Base-by-base conservation (phyloP, 2,888 invertebrate genomes). In the Mycalesis mineus region DNA sequence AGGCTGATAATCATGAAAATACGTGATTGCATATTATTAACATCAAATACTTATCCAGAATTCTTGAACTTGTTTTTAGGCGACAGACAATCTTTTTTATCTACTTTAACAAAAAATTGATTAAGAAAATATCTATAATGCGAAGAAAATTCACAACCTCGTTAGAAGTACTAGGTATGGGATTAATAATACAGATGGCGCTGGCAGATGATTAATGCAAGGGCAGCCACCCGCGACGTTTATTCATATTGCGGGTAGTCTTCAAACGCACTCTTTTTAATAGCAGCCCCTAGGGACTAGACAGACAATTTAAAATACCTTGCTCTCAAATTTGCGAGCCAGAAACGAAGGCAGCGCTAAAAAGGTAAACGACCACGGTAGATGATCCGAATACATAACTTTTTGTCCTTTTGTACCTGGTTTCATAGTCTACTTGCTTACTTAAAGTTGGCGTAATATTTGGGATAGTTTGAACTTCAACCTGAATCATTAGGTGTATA, bases 221-320 rank as follows among this genome's bases (percentile, higher is more conserved):
- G 58, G 65, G 69, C 70, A 70, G 65, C 72, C 69, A 70, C 63
- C 73, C 70, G 66, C 66, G 64, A 57, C 60, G 67, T 71, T 75
- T 73, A 75, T 75, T 74, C 73, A 75, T 75, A 73, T 72, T 73
- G 69, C 65, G 55, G 64, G 58, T 59, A 65, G 68, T 69, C 70
- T 71, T 67, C 67, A 65, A 68, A 72, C 72, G 72, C 75, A 76
- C 76, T 76, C 76, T 72, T 68, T 68, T 71, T 77, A 74, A 77
- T 75, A 69, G 73, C 67, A 57, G 65, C 64, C 71, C 68, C 67
- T 60, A 61, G 70, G 67, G 70, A 70, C 61, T 58, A 60, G 65
- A 60, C 65, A 64, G 68, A 69, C 69, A 67, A 66, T 68, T 69
- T 68, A 68, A 69, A 69, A 68, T 69, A 68, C 62, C 67, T 67